These are phyloP conservation scores for Apostichopus japonicus DNA, from an alignment of 35 echinoderm and acorn worm species.

Conservation along the genomic window DNA sequence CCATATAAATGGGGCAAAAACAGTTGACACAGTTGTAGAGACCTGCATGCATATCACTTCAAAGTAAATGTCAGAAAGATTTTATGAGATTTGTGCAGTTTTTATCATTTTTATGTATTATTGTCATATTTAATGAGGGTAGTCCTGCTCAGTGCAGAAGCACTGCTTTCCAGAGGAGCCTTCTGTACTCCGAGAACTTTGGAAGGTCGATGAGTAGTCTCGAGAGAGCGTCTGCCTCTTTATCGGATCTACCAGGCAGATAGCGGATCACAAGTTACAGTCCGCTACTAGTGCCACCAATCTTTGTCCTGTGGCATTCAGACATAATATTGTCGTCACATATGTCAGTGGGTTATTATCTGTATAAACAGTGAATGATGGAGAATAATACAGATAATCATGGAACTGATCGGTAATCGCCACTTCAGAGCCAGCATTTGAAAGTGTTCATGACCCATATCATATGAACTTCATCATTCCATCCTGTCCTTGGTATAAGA, in stretches of 20 bases:
- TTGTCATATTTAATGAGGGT: too few species aligned
- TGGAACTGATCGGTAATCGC: slow-evolving; percentile 27
- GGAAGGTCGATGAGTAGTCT: neutral
- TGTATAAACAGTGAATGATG: neutral
- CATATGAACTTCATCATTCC: neutral
- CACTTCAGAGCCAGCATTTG: slow-evolving; percentile 36
- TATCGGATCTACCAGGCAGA: slow-evolving; percentile 33
- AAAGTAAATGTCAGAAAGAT: too few species aligned
- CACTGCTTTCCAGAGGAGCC: too few species aligned
- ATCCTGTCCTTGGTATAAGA: slow-evolving; percentile 16
- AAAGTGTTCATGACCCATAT: neutral
- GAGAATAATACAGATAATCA: slow-evolving; percentile 32
- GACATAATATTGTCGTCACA: slow-evolving; percentile 20
- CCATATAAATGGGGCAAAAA: too few species aligned
- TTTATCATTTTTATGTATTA: too few species aligned
- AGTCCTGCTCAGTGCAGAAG: too few species aligned
- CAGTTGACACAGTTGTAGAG: too few species aligned
- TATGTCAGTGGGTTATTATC: slow-evolving; percentile 61
- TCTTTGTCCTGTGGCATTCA: slow-evolving; percentile 47
- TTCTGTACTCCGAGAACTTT: too few species aligned
- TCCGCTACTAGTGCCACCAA: slow-evolving; percentile 44
- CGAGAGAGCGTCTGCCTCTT: slow-evolving; percentile 47
- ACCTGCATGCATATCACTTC: too few species aligned
- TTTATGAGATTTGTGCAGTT: too few species aligned
- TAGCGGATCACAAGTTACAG: slow-evolving; percentile 20